Percentiles rank a stretch among this genome's conserved stretches.
Evolutionary conservation across 2,113 vertebrate species (phyloP).

Genomic region (Megaptera novaeangliae): DNA sequence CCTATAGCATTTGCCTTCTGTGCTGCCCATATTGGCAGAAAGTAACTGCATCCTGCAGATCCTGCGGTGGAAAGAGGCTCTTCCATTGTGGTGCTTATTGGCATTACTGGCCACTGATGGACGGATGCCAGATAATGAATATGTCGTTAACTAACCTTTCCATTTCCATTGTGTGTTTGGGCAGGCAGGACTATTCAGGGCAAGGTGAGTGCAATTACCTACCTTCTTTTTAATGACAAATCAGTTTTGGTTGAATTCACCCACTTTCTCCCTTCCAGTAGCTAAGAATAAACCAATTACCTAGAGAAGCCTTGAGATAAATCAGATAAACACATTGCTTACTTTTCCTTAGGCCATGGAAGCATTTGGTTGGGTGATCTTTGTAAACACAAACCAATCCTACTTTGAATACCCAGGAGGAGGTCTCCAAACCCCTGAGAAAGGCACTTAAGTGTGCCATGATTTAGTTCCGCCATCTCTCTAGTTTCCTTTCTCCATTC

Average conservation of each 20-base stretch:
- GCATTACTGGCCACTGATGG: constrained; percentile 59
- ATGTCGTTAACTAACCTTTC: constrained; percentile 29
- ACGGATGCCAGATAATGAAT: constrained; percentile 61
- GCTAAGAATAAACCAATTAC: constrained; percentile 64
- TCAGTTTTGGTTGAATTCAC: constrained; percentile 41
- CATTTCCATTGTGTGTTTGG: constrained; percentile 54
- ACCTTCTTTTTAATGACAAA: constrained; percentile 33
- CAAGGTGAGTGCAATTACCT: constrained; percentile 38
- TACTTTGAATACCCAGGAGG: not conserved
- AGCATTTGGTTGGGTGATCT: constrained; percentile 33
- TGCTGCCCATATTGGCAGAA: not conserved
- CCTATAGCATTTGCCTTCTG: constrained; percentile 26
- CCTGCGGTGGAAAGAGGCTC: not conserved
- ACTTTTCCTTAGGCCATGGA: constrained; percentile 47
- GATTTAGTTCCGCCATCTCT: not conserved
- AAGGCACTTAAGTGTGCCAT: not conserved
- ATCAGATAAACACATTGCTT: not conserved
- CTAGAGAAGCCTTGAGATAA: constrained; percentile 32
- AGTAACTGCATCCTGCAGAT: not conserved
- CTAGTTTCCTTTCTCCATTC: not conserved
- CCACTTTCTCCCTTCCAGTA: constrained; percentile 30
- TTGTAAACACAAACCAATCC: not conserved
- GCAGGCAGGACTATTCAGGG: constrained; percentile 49
- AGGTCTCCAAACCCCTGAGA: not conserved
- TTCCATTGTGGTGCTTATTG: constrained; percentile 35